Base-by-base conservation (phyloP, 2,797 vertebrate genomes). In the Spheniscus humboldti region DNA sequence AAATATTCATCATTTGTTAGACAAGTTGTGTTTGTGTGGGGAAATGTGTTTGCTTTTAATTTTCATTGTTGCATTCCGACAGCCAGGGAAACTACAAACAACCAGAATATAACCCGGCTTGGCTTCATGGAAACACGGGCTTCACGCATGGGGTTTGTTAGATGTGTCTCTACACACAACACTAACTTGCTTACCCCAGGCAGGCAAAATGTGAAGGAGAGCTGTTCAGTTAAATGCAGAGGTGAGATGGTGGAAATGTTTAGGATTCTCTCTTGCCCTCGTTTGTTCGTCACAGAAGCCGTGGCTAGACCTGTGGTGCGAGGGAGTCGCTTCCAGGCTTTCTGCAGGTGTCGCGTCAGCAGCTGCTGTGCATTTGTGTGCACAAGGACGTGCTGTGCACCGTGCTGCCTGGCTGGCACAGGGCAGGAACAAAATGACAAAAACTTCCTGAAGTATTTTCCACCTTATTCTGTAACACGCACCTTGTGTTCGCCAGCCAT, bases 401-500 rank as follows among this genome's bases (percentile, higher is more conserved):
- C 7, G 2, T 23, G 43, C 69, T 68, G 59, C 50, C 37, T 6
- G 7, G n/a, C 59, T n/a, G 52, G 28, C 33, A 5, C 17, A 16
- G 53, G 48, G 18, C 59, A 22, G 77, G 39, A 33, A 22, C 18
- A 20, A 27, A 63, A 2, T 5, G 2, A 33, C 52, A 30, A 1
- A 52, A n/a, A 8, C 59, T n/a, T n/a, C 53, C 69, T 57, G 45
- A 18, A 33, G 37, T 41, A 2, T 25, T 63, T 56, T 3, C 35
- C 4, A 1, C 43, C 41, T 48, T 28, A 1, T 11, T 37, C 75
- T 25, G 28, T 22, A 10, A 11, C 48, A 18, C 6, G 3, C 43
- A 15, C 3, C 43, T 77, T 0, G 0, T 35, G 66, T 14, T 48
- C 7, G 0, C 11, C 23, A 77, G 37, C 39, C 14, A 0, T 73